phyloP scores from a whole-genome alignment of 92 coral and sea anemone species.

The Chrysogorgia sp. region DNA sequence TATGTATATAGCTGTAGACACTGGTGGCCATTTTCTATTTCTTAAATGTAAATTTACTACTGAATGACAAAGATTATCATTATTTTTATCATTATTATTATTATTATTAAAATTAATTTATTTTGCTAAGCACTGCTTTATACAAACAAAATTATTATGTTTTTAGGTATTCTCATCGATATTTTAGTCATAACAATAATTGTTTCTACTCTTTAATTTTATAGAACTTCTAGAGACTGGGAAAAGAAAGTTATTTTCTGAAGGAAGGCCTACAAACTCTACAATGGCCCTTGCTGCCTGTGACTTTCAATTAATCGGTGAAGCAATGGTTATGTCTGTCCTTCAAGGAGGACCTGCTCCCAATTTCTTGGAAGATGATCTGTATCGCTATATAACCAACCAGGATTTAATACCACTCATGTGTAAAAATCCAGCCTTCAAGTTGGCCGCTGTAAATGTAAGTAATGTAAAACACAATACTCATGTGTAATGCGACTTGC shows the following conservation, averaged over 20 bases:
- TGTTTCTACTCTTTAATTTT: background rate
- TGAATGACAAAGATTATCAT: too few relatives aligned
- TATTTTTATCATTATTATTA: too few relatives aligned
- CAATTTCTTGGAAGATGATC: background rate
- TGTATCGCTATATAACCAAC: conserved; percentile 3
- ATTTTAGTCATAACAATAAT: background rate
- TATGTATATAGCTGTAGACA: too few relatives aligned
- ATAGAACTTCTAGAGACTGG: conserved; percentile 23
- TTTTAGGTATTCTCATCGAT: too few relatives aligned
- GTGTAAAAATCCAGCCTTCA: background rate
- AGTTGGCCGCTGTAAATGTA: conserved; percentile 6
- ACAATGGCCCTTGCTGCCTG: conserved; percentile 20
- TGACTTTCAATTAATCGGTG: conserved; percentile 12
- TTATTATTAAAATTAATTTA: too few relatives aligned
- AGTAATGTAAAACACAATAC: background rate
- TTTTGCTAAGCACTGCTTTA: too few relatives aligned
- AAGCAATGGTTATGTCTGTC: conserved; percentile 24
- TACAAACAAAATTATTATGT: too few relatives aligned
- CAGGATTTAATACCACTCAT: conserved; percentile 6
- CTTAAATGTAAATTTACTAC: too few relatives aligned
- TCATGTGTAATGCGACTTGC: too few relatives aligned
- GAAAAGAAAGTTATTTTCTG: conserved; percentile 11
- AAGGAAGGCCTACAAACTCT: conserved; percentile 16
- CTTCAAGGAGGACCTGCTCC: conserved; percentile 18
- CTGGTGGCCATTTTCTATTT: too few relatives aligned